phyloP scores from a whole-genome alignment of 2,888 invertebrate genomes.

The Cistogaster globosa region DNA sequence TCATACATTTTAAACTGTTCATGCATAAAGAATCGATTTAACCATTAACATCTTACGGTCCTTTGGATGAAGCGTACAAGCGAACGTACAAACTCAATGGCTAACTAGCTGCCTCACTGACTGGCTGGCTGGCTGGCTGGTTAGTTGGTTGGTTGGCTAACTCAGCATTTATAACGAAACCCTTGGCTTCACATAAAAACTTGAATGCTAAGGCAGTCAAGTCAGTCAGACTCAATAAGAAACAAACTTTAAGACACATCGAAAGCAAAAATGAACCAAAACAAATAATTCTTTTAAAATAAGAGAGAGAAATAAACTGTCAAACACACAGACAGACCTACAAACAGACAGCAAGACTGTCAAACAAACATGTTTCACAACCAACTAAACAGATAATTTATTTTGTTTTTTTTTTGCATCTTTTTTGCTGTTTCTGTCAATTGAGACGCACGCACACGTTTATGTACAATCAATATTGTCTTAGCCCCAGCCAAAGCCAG shows the following conservation, averaged over 20 bases:
- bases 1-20: conserved; percentile 66
- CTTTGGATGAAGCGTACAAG: conserved; percentile 44
- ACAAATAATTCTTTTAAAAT: conserved; percentile 33
- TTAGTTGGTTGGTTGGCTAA: not conserved
- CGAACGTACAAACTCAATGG: conserved; percentile 38
- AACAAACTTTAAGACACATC: conserved; percentile 39
- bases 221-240: conserved; percentile 25
- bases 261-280: conserved; percentile 15
- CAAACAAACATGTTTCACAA: not conserved
- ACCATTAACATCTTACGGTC: conserved; percentile 67
- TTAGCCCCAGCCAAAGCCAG: conserved; percentile 5
- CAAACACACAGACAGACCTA: conserved; percentile 9
- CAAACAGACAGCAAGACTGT: conserved; percentile 8
- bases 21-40: conserved; percentile 71
- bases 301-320: conserved; percentile 5
- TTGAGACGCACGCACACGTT: not conserved
- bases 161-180: conserved; percentile 24
- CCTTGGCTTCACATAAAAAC: not conserved
- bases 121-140: not conserved
- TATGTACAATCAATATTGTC: not conserved
- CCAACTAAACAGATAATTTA: conserved; percentile 14
- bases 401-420: not conserved
- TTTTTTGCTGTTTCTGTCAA: not conserved
- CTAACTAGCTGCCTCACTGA: conserved; percentile 41
- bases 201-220: not conserved